Evolutionary conservation across 2,797 vertebrate genomes (phyloP), one percentile per base, ranked within the genome.

Genomic region (Kryptolebias ocellatus): DNA sequence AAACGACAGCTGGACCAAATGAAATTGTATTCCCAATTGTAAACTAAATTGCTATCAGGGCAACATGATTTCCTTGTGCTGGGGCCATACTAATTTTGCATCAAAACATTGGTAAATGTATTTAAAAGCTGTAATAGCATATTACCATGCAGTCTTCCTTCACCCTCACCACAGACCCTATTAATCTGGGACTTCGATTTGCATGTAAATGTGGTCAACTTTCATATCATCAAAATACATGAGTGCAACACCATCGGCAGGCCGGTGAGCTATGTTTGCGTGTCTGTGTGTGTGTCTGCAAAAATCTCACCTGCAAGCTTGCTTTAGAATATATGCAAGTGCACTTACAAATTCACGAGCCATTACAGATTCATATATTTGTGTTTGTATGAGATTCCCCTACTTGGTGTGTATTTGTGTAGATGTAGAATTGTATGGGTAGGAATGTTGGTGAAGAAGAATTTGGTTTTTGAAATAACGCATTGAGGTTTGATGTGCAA

Each of bases 111-210:
- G 95, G 95, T 96, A 97, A 97, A 97, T 97, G 95, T 98, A 96
- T 98, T 99, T 99, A 98, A 98, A 96, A 96, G 95, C 95, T 94
- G 95, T 98, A 96, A 98, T 96, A 95, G 95, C 94, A 95, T 95
- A 97, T 98, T 98, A 98, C 95, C 93, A 94, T 94, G 94, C 95
- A 94, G 94, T 95, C 95, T 94, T 94, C 93, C 94, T 93, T 94
- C 86, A 72, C 88, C 84, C 85, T 86, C 82, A 71, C 87, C 94
- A 94, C 94, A 94, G 94, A 94, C 94, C 92, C 95, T 95, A 96
- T 98, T 99, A 98, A 98, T 98, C 95, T 97, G 95, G 94, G 96
- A 99, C 96, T 98, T 98, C 97, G 95, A 99, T 99, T 99, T 99
- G 96, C 96, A 99, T 99, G 97, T 98, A 99, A 99, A 99, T 99